phyloP scores from a whole-genome alignment of 2,113 vertebrate species.

The Myrmecophaga tridactyla region DNA sequence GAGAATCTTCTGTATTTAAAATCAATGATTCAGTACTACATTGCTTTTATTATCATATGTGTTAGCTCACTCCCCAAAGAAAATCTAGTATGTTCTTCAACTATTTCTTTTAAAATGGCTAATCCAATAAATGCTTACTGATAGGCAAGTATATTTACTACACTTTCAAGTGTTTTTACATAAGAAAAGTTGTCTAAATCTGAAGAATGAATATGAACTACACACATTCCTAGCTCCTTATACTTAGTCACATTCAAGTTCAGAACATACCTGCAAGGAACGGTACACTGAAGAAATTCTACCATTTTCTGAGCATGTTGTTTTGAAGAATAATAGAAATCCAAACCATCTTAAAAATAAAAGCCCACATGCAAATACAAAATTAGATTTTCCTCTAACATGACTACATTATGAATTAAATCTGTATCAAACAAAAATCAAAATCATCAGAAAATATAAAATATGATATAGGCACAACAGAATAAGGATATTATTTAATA shows the following conservation, averaged over 20 bases:
- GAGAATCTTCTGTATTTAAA: background rate
- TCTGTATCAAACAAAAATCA: background rate
- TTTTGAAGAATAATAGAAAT: conserved; percentile 97
- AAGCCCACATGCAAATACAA: background rate
- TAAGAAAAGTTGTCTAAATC: background rate
- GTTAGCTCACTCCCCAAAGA: background rate
- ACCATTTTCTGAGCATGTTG: conserved; percentile 98
- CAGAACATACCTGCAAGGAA: conserved; percentile 91
- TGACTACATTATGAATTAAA: conserved; percentile 22
- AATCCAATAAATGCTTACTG: conserved; percentile 11
- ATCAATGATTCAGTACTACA: background rate
- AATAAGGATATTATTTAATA: background rate
- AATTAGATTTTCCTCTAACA: conserved; percentile 20
- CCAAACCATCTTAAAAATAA: conserved; percentile 89
- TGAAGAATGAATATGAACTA: background rate
- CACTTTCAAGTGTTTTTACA: conserved; percentile 12
- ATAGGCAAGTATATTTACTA: background rate
- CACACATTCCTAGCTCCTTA: background rate
- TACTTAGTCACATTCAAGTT: conserved; percentile 11
- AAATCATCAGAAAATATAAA: conserved; percentile 25
- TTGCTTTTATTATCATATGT: background rate
- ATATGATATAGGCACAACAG: background rate
- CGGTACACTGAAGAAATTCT: conserved; percentile 96
- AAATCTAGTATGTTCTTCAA: background rate
- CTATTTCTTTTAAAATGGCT: background rate